phyloP scores from a whole-genome alignment of 1,140 invertebrate species.

The Plutomurus gul region DNA sequence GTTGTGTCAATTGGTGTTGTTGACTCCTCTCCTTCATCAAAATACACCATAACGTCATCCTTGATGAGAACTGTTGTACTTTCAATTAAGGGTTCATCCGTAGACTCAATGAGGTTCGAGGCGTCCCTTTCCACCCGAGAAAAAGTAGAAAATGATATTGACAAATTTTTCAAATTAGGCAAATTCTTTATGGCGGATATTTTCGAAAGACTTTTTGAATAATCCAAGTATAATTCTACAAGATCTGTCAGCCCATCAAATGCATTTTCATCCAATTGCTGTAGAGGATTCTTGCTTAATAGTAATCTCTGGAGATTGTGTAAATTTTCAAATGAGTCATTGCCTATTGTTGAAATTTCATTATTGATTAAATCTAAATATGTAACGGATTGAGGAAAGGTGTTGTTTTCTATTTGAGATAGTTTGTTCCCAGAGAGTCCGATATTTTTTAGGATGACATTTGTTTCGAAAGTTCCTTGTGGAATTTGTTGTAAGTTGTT shows the following conservation, averaged over 20 bases:
- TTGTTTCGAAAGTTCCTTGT: conserved; percentile 20
- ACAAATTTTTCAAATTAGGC: conserved; percentile 37
- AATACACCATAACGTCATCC: neutral
- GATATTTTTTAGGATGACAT: conserved; percentile 31
- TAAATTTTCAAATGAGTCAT: conserved; percentile 43
- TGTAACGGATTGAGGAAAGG: conserved; percentile 32
- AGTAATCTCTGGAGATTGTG: neutral
- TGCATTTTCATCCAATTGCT: conserved; percentile 32
- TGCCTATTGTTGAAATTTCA: conserved; percentile 34
- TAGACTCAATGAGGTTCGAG: neutral
- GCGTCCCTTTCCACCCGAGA: neutral
- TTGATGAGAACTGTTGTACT: neutral
- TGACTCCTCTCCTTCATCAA: neutral
- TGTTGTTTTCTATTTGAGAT: neutral
- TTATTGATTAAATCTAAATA: conserved; percentile 42
- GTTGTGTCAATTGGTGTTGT: neutral
- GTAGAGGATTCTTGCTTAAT: conserved; percentile 34
- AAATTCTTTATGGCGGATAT: conserved; percentile 40
- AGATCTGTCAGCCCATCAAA: conserved; percentile 41
- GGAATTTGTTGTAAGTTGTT: conserved; percentile 36
- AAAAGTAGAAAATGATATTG: conserved; percentile 37
- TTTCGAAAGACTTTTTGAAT: neutral
- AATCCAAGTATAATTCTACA: conserved; percentile 36
- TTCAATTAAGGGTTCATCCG: neutral
- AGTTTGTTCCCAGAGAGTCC: conserved; percentile 36